Conservation (phyloP, 1,140 invertebrate genomes). For the Wiebesia pumilae region DNA sequence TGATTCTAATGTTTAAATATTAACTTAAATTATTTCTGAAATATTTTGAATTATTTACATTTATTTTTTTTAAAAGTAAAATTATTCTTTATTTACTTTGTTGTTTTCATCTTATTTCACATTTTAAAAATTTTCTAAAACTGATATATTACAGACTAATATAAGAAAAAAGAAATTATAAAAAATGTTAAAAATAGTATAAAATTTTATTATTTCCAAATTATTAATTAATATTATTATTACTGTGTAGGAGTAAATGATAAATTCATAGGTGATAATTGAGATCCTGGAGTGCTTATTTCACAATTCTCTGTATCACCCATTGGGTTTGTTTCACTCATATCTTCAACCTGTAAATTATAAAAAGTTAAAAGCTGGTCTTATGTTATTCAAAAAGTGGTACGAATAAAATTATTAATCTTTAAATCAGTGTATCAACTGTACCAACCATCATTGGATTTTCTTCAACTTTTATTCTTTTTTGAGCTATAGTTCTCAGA, state of each 20-base stretch:
- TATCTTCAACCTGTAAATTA: constrained; percentile 68
- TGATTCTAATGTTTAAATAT: too few species aligned
- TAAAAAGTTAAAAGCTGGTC: constrained; percentile 24
- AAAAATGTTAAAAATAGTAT: too few species aligned
- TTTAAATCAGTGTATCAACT: neutral
- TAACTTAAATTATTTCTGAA: too few species aligned
- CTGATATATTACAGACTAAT: too few species aligned
- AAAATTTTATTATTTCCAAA: too few species aligned
- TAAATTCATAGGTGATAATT: constrained; percentile 72
- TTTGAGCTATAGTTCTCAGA: constrained; percentile 86
- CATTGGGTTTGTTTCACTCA: constrained; percentile 73
- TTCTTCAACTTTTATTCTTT: constrained; percentile 76
- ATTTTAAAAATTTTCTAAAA: too few species aligned
- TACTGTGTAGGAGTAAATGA: constrained; percentile 64
- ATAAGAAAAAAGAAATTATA: too few species aligned
- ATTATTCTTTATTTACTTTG: too few species aligned
- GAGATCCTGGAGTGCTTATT: constrained; percentile 64
- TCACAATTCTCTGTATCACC: constrained; percentile 59
- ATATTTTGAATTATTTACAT: too few species aligned
- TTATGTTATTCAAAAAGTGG: neutral
- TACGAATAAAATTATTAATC: neutral
- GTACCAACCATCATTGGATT: constrained; percentile 73
- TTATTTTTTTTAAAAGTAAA: too few species aligned
- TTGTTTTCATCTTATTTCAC: too few species aligned
- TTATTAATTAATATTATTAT: constrained; percentile 5